These are phyloP conservation scores for Latheticus oryzae DNA, from an alignment of 2,888 invertebrate genomes.

Conservation along the genomic window DNA sequence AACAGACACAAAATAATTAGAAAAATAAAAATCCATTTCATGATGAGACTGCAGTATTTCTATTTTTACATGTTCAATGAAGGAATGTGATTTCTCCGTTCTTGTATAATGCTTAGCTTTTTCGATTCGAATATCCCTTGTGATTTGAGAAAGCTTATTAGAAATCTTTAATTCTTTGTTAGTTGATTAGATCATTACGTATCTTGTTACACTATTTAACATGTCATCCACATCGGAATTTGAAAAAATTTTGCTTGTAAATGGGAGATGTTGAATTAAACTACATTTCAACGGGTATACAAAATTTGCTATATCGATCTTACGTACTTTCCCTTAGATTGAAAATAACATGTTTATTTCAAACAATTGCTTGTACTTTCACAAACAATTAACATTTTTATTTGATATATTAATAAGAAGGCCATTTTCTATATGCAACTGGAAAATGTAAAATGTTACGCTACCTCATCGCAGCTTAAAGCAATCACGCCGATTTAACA, in stretches of 20 bases:
- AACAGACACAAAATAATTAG: constrained; percentile 4
- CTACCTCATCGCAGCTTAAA: constrained; percentile 30
- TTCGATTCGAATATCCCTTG: constrained; percentile 31
- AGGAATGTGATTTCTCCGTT: constrained; percentile 37
- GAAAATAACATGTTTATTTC: constrained; percentile 40
- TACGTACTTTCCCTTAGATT: constrained; percentile 40
- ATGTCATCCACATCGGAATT: constrained; percentile 1
- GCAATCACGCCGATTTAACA: constrained; percentile 13
- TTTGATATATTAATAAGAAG: constrained; percentile 26
- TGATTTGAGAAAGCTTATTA: constrained; percentile 39
- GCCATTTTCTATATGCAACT: constrained; percentile 20
- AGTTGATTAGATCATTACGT: constrained; percentile 22
- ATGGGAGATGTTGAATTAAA: constrained; percentile 18
- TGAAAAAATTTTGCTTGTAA: constrained; percentile 1
- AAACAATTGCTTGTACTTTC: constrained; percentile 41
- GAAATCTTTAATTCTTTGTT: constrained; percentile 38
- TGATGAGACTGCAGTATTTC: constrained; percentile 18
- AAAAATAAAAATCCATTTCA: constrained; percentile 26
- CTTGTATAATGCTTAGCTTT: constrained; percentile 29
- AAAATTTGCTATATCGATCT: constrained; percentile 26
- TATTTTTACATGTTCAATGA: constrained; percentile 36
- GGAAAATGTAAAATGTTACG: constrained; percentile 6
- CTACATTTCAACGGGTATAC: constrained; percentile 21
- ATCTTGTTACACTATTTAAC: constrained; percentile 4
- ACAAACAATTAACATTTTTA: constrained; percentile 41